Conservation (phyloP, 1,140 invertebrate species). For the Melanaphis sacchari region DNA sequence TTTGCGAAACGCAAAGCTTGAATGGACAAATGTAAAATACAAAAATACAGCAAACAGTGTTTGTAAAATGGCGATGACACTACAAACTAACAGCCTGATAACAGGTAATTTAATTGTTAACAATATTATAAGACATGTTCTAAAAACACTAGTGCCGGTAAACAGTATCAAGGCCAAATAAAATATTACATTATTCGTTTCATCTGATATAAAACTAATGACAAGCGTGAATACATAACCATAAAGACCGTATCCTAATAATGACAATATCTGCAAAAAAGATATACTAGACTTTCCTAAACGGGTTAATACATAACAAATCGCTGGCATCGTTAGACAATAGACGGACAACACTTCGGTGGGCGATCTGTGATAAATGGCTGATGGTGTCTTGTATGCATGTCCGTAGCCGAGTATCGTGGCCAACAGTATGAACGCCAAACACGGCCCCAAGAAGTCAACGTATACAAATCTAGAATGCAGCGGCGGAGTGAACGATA, state of each 20-base stretch:
- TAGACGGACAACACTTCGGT: slow-evolving; percentile 62
- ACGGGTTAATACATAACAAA: slow-evolving; percentile 63
- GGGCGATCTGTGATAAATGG: slow-evolving; percentile 61
- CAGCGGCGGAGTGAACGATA: slow-evolving; percentile 64
- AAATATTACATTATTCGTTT: slow-evolving; percentile 64
- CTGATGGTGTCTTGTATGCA: slow-evolving; percentile 61
- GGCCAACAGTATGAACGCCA: slow-evolving; percentile 63
- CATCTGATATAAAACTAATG: slow-evolving; percentile 64
- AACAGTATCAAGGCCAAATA: slow-evolving; percentile 64
- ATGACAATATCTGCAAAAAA: slow-evolving; percentile 63
- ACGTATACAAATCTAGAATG: slow-evolving; percentile 63
- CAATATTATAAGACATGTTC: slow-evolving; percentile 65
- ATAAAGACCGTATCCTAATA: slow-evolving; percentile 66
- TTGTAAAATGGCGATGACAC: slow-evolving; percentile 64
- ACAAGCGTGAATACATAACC: slow-evolving; percentile 65
- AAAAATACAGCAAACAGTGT: slow-evolving; percentile 66
- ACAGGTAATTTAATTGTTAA: slow-evolving; percentile 64
- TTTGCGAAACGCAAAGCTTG: slow-evolving; percentile 61
- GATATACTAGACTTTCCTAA: slow-evolving; percentile 63
- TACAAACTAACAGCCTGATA: slow-evolving; percentile 65
- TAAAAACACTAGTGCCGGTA: slow-evolving; percentile 64
- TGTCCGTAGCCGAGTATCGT: slow-evolving; percentile 64
- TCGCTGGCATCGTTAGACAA: slow-evolving; percentile 62
- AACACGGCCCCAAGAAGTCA: slow-evolving; percentile 64
- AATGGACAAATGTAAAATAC: slow-evolving; percentile 67